phyloP scores from a whole-genome alignment of 2,113 vertebrate genomes.

The Benitochromis conjunctus region DNA sequence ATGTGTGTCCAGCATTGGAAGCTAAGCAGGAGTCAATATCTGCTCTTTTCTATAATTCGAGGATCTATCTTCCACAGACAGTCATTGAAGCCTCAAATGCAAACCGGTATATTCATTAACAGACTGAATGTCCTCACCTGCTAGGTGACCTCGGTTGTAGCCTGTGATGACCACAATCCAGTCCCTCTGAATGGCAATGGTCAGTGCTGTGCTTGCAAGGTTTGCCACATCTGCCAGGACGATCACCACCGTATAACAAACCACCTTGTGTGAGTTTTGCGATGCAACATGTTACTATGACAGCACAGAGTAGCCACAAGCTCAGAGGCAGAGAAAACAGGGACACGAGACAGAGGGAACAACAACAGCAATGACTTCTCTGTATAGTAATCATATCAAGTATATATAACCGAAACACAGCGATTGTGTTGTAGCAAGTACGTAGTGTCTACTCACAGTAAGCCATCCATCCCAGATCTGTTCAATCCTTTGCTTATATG shows the following conservation, averaged over 20 bases:
- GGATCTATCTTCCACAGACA: not conserved
- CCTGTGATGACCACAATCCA: constrained; percentile 75
- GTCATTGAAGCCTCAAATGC: not conserved
- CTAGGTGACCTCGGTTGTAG: constrained; percentile 71
- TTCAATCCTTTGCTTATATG: constrained; percentile 73
- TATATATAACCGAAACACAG: not conserved
- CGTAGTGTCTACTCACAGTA: constrained; percentile 66
- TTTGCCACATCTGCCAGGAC: constrained; percentile 74
- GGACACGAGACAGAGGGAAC: constrained; percentile 33
- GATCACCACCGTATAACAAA: constrained; percentile 77
- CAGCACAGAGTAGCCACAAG: constrained; percentile 61
- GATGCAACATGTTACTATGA: constrained; percentile 79
- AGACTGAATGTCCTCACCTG: constrained; percentile 57
- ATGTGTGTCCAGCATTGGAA: not conserved
- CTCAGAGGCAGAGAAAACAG: constrained; percentile 57
- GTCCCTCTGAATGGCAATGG: constrained; percentile 76
- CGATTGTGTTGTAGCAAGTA: not conserved
- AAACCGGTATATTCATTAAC: not conserved
- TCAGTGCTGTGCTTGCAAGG: constrained; percentile 71
- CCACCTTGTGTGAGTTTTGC: constrained; percentile 75
- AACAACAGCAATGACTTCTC: constrained; percentile 31
- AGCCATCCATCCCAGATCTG: constrained; percentile 71
- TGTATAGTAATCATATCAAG: not conserved
- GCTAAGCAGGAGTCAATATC: not conserved
- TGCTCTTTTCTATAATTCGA: not conserved